A percentile compares a stretch with the other conserved stretches of the same genome.
Conservation (phyloP, 2,113 vertebrate species). For the Dendropsophus ebraccatus region DNA sequence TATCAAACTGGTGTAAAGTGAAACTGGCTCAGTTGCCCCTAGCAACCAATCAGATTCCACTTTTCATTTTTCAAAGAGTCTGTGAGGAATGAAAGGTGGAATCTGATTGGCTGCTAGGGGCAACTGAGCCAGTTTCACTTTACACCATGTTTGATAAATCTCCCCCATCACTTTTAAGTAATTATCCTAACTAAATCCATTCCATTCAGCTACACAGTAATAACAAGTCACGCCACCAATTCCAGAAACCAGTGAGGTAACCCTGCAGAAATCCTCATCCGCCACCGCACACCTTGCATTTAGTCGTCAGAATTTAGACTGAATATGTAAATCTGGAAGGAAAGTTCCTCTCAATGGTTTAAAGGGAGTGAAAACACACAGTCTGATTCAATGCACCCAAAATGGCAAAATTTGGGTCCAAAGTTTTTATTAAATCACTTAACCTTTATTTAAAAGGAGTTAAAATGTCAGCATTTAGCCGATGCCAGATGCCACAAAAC, state of each 20-base stretch:
- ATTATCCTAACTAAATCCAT: neutral
- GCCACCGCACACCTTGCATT: constrained; percentile 27
- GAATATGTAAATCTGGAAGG: constrained; percentile 44
- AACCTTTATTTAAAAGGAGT: constrained; percentile 59
- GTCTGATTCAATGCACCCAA: constrained; percentile 57
- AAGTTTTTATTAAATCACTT: constrained; percentile 60
- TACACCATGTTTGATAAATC: no score
- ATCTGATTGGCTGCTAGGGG: no score
- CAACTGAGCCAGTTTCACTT: no score
- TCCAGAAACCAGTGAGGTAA: neutral
- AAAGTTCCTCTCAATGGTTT: constrained; percentile 53
- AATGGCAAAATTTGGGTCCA: constrained; percentile 50
- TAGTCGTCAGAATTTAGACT: constrained; percentile 20
- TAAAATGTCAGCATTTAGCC: constrained; percentile 60
- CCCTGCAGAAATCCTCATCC: neutral
- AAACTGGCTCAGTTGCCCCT: no score
- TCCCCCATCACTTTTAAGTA: no score
- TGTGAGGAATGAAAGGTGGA: no score
- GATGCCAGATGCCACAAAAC: constrained; percentile 59
- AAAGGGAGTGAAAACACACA: constrained; percentile 54
- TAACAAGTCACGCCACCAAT: neutral
- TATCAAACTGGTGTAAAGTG: no score
- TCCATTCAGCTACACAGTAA: neutral
- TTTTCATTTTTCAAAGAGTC: no score
- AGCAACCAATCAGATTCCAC: no score